phyloP scores from a whole-genome alignment of 2,797 vertebrate species.

The Manis javanica region DNA sequence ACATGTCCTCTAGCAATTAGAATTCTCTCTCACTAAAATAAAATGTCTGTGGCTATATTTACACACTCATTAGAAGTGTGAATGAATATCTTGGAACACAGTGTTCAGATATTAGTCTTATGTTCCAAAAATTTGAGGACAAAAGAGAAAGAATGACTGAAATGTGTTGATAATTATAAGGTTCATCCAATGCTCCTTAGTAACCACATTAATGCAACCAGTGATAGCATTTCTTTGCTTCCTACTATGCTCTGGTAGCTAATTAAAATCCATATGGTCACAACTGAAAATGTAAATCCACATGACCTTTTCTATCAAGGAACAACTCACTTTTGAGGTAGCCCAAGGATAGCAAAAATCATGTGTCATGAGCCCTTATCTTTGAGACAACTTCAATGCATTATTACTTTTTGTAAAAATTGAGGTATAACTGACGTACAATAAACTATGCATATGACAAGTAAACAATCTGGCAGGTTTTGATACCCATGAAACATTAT shows the following conservation, averaged over 20 bases:
- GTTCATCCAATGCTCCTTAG: conserved; percentile 61
- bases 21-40: conserved; percentile 58
- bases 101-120: conserved; percentile 34
- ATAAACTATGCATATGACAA: not conserved
- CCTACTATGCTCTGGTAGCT: not conserved
- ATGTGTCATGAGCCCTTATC: not conserved
- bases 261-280: not conserved
- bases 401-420: not conserved
- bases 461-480: not conserved
- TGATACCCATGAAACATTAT: not conserved
- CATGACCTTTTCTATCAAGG: not conserved
- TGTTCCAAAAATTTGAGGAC: conserved; percentile 44
- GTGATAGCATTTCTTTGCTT: not conserved
- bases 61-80: not conserved
- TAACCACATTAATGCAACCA: not conserved
- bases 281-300: not conserved
- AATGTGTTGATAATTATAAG: conserved; percentile 75
- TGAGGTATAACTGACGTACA: not conserved
- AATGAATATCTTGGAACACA: conserved; percentile 37
- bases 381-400: not conserved
- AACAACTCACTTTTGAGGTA: not conserved
- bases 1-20: conserved; percentile 37
- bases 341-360: not conserved
- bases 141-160: conserved; percentile 60
- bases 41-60: conserved; percentile 16